Conservation (phyloP, 2,113 vertebrate genomes). For the Microcebus tavaratra region DNA sequence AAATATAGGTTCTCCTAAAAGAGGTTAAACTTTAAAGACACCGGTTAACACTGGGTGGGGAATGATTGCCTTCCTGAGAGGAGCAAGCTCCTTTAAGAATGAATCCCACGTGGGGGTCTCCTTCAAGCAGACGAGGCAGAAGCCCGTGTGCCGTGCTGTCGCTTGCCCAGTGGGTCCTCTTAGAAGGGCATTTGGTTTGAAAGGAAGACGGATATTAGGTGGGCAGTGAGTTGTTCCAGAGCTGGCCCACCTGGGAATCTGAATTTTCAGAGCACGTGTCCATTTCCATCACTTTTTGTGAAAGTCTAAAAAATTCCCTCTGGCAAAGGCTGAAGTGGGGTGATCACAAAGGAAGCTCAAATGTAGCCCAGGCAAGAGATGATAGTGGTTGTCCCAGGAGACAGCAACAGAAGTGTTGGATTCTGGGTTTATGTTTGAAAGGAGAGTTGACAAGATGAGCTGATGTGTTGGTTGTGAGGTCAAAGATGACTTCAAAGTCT, state of each 20-base stretch:
- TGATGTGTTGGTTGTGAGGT: not conserved
- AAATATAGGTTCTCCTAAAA: not conserved
- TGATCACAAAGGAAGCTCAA: not conserved
- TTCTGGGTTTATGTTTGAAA: not conserved
- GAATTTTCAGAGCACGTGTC: not conserved
- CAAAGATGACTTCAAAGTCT: not conserved
- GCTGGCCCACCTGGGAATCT: not conserved
- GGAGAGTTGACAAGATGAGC: not conserved
- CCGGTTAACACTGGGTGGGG: not conserved
- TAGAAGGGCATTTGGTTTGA: not conserved
- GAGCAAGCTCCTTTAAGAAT: not conserved
- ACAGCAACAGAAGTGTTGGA: not conserved
- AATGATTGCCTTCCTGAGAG: not conserved
- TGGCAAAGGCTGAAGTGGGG: not conserved
- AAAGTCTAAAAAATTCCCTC: not conserved
- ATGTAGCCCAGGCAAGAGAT: not conserved
- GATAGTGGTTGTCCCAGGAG: not conserved
- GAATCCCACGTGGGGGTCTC: not conserved
- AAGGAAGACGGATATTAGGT: not conserved
- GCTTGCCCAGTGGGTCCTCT: not conserved
- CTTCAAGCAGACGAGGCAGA: not conserved
- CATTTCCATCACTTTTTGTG: not conserved
- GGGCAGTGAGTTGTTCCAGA: not conserved
- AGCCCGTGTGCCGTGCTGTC: not conserved
- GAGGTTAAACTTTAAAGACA: not conserved